A percentile compares a stretch with the other conserved stretches of the same genome.
Conservation (phyloP, 2,888 invertebrate species). For the Microctonus aethiopoides region DNA sequence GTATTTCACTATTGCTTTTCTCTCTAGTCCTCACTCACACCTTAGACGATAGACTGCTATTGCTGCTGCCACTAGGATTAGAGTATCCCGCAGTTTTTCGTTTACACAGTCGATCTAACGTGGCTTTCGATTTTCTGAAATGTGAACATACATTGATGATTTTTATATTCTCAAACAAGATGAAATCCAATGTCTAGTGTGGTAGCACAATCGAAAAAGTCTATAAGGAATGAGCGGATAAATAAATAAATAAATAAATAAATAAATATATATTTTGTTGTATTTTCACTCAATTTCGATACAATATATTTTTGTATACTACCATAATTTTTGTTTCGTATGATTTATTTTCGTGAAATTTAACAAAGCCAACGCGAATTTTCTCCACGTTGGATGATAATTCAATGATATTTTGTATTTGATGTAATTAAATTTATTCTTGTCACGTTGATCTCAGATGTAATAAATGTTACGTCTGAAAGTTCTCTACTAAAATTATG, state of each 20-base stretch:
- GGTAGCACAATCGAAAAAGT: too few species aligned
- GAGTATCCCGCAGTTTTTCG: constrained; percentile 12
- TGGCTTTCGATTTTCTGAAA: constrained; percentile 31
- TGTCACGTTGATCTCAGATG: neutral
- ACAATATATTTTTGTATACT: too few species aligned
- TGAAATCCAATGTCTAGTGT: neutral
- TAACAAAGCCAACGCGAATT: too few species aligned
- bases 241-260: neutral
- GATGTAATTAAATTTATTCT: neutral
- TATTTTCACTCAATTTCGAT: too few species aligned
- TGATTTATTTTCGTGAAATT: too few species aligned
- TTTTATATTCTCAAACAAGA: neutral
- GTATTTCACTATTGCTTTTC: constrained; percentile 6
- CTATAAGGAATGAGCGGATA: neutral
- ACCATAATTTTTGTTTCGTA: too few species aligned
- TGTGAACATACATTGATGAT: constrained; percentile 24
- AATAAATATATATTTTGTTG: too few species aligned
- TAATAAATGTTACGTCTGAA: neutral
- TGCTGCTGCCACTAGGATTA: too few species aligned
- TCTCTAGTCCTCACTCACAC: neutral
- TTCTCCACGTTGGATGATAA: too few species aligned
- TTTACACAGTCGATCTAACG: constrained; percentile 33
- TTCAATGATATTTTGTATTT: too few species aligned
- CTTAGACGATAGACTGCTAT: too few species aligned
- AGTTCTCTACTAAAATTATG: too few species aligned